These are phyloP conservation scores for Temnothorax curvispinosus DNA, from an alignment of 1,140 invertebrate species.

Conservation along the genomic window DNA sequence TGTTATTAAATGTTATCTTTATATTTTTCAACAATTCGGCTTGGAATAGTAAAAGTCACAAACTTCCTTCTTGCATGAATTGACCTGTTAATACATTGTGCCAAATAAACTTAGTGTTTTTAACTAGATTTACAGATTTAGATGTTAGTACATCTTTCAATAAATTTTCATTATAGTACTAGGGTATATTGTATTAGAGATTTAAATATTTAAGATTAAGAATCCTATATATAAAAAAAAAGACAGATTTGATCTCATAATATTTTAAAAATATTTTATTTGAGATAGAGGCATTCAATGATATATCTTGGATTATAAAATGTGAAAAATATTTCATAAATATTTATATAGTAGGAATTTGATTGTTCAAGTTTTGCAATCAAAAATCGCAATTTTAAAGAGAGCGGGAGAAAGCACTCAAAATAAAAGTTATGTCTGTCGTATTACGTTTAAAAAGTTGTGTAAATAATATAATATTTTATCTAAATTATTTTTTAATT, in stretches of 20 bases:
- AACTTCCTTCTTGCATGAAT: constrained; percentile 49
- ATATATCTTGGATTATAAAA: constrained; percentile 25
- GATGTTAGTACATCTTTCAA: constrained; percentile 25
- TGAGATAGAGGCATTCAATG: constrained; percentile 18
- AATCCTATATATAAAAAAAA: neutral
- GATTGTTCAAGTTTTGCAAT: constrained; percentile 7
- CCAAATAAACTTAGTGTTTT: constrained; percentile 57
- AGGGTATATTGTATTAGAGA: constrained; percentile 20
- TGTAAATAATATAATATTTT: constrained; percentile 37
- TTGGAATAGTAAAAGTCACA: constrained; percentile 27
- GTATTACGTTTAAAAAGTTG: neutral
- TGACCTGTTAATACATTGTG: constrained; percentile 45
- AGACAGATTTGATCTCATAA: constrained; percentile 6
- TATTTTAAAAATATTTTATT: constrained; percentile 56
- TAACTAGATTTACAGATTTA: constrained; percentile 34
- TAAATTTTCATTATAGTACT: constrained; percentile 34
- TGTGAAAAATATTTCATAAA: constrained; percentile 53
- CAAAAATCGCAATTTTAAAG: constrained; percentile 11
- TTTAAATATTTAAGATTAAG: constrained; percentile 46
- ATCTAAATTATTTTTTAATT: constrained; percentile 13
- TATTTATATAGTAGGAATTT: constrained; percentile 48
- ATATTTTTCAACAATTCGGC: constrained; percentile 24
- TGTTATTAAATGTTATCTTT: constrained; percentile 33
- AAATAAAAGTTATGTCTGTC: neutral
- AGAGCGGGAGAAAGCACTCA: neutral